Conservation (phyloP, 2,888 invertebrate species). For the Chouioia cunea region DNA sequence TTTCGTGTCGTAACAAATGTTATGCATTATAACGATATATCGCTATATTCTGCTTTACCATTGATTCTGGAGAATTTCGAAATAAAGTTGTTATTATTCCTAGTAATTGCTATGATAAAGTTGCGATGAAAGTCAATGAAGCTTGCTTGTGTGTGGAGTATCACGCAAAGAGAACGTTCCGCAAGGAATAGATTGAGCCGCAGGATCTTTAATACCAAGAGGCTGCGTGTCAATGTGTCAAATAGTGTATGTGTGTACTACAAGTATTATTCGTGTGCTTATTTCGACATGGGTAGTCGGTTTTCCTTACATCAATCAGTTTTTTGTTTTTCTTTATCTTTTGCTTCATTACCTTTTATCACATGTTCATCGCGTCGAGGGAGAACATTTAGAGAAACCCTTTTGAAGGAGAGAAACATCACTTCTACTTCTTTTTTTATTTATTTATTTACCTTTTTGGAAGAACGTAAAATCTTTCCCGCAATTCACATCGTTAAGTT, state of each 20-base stretch:
- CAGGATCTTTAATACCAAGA: constrained; percentile 52
- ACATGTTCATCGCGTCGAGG: constrained; percentile 48
- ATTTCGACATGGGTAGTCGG: constrained; percentile 40
- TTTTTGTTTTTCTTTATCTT: constrained; percentile 20
- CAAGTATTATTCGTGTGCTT: constrained; percentile 32
- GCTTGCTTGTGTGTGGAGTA: constrained; percentile 1
- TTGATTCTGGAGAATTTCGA: constrained; percentile 28
- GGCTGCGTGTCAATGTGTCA: constrained; percentile 53
- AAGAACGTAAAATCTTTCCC: constrained; percentile 41
- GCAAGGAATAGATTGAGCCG: not conserved
- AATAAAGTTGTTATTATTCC: constrained; percentile 11
- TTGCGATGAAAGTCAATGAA: constrained; percentile 18
- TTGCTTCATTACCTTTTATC: too few species aligned
- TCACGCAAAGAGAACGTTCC: not conserved
- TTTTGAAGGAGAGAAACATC: constrained; percentile 47
- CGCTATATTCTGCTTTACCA: constrained; percentile 42
- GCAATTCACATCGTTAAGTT: constrained; percentile 29
- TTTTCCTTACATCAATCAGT: constrained; percentile 34
- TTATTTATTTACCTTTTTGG: too few species aligned
- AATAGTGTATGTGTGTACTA: constrained; percentile 29
- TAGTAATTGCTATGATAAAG: constrained; percentile 12
- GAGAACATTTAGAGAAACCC: constrained; percentile 46
- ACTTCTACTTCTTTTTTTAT: constrained; percentile 3
- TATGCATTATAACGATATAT: constrained; percentile 42
- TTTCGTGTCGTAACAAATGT: constrained; percentile 38